Percentiles rank a stretch among this genome's conserved stretches.
Evolutionary conservation across 2,888 invertebrate genomes (phyloP).

Genomic region (Melitaea athalia): DNA sequence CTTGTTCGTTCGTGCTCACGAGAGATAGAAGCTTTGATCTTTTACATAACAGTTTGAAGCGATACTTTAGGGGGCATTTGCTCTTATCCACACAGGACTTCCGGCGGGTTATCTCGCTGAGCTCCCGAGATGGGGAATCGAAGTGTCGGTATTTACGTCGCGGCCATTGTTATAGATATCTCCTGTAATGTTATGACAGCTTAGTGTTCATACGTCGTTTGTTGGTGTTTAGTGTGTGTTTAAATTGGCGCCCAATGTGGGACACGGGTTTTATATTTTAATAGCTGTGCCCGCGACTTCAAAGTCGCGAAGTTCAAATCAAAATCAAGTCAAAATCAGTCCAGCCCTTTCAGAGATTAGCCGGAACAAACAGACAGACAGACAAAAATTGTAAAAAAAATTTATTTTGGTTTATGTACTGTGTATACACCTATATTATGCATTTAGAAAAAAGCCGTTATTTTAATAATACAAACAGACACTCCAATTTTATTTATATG

Average conservation of each 20-base stretch:
- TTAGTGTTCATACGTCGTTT: not conserved
- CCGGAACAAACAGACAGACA: no score
- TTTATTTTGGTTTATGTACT: no score
- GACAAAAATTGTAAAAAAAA: no score
- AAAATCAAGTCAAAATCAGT: no score
- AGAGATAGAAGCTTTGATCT: slow-evolving; percentile 34
- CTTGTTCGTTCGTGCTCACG: slow-evolving; percentile 26
- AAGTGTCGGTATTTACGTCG: slow-evolving; percentile 5
- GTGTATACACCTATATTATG: no score
- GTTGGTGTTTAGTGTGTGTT: not conserved
- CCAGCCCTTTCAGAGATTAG: no score
- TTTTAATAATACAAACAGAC: no score
- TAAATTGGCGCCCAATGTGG: slow-evolving; percentile 37
- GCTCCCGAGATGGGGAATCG: slow-evolving; percentile 9
- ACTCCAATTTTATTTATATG: no score
- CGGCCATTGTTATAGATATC: slow-evolving; percentile 17
- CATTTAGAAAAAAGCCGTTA: no score
- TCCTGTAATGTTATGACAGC: slow-evolving; percentile 6
- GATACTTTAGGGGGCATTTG: slow-evolving; percentile 30
- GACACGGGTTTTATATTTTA: not conserved
- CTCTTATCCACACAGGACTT: slow-evolving; percentile 35
- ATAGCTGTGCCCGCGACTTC: no score
- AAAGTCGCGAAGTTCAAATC: no score
- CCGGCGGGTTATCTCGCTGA: slow-evolving; percentile 30
- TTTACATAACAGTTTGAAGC: slow-evolving; percentile 30